Percentiles rank a stretch among this genome's conserved stretches.
Conservation (phyloP, 1,140 invertebrate species). For the Gonioctena quinquepunctata region DNA sequence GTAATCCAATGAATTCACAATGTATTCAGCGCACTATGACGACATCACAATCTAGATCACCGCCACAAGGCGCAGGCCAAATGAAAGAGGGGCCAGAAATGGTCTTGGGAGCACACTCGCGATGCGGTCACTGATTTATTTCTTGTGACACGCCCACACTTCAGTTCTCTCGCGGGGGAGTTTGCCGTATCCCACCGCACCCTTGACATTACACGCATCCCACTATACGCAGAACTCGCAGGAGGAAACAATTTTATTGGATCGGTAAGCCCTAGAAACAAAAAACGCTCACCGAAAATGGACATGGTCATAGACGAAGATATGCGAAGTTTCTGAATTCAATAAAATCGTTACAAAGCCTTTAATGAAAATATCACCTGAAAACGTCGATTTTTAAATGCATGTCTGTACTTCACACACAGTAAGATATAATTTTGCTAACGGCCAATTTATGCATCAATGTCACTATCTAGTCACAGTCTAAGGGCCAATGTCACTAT, state of each 20-base stretch:
- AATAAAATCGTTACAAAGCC: too few relatives aligned
- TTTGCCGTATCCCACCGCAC: not conserved
- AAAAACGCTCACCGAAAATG: not conserved
- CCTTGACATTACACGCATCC: slow-evolving; percentile 2
- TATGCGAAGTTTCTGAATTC: too few relatives aligned
- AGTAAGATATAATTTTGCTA: too few relatives aligned
- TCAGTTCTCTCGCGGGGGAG: slow-evolving; percentile 1
- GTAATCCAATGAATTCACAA: too few relatives aligned
- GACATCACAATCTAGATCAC: not conserved
- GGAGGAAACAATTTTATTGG: not conserved
- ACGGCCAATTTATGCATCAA: too few relatives aligned
- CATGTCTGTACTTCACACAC: too few relatives aligned
- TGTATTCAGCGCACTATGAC: too few relatives aligned
- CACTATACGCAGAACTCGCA: not conserved
- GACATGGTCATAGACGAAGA: not conserved
- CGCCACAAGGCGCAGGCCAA: not conserved
- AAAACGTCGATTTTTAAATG: too few relatives aligned
- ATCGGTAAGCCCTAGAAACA: not conserved
- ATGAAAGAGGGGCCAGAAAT: not conserved
- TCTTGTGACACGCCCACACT: slow-evolving; percentile 10
- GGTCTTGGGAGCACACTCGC: slow-evolving; percentile 15
- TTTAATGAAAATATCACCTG: too few relatives aligned
- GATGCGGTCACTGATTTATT: slow-evolving; percentile 20
- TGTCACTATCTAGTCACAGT: too few relatives aligned
- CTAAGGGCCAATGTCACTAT: too few relatives aligned